phyloP scores from a whole-genome alignment of 1,140 invertebrate genomes.

The Pseudomyrmex gracilis region DNA sequence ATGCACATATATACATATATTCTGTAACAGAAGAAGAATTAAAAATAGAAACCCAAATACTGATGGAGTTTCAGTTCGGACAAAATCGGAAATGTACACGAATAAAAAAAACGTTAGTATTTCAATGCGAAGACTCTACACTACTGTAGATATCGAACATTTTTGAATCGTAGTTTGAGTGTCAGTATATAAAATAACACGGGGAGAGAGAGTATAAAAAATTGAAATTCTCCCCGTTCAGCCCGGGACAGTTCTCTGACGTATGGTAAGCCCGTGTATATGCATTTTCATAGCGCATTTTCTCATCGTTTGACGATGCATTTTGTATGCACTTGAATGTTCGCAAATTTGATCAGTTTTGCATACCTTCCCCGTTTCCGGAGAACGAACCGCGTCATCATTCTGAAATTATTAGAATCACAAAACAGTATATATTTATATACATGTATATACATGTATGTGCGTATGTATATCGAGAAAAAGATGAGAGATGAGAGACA shows the following conservation, averaged over 20 bases:
- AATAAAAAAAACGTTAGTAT: neutral
- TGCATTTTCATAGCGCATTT: conserved; percentile 49
- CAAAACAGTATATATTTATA: neutral
- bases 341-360: conserved; percentile 28
- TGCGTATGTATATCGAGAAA: neutral
- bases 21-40: neutral
- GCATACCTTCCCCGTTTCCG: neutral
- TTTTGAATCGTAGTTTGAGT: conserved; percentile 22
- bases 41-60: neutral
- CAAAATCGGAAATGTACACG: neutral
- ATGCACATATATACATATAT: no score
- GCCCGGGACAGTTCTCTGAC: neutral
- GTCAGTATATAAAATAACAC: neutral
- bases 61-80: neutral
- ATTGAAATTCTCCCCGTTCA: neutral
- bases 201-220: no score
- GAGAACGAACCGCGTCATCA: neutral
- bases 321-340: conserved; percentile 12
- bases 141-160: neutral
- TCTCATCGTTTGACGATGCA: conserved; percentile 23
- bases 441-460: neutral
- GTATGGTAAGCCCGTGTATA: neutral
- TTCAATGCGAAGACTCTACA: neutral
- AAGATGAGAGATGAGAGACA: neutral
- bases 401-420: conserved; percentile 3